A percentile compares a stretch with the other conserved stretches of the same genome.
phyloP scores from a whole-genome alignment of 37 sponge, comb jelly and placozoan genomes.

The Diacarnus erythraeanus region DNA sequence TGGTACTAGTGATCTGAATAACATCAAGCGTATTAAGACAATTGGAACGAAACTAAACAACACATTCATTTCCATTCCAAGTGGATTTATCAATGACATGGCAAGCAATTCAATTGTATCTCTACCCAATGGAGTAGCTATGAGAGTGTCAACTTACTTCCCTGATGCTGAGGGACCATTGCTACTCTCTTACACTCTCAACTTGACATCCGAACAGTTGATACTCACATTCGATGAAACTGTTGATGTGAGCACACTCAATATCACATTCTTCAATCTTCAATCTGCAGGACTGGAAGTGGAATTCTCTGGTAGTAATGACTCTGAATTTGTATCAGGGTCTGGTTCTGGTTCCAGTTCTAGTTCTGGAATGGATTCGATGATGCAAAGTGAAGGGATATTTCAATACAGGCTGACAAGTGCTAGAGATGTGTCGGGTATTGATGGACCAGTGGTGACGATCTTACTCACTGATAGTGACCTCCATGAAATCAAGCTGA shows the following conservation, averaged over 20 bases:
- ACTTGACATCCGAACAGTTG: conserved; percentile 78
- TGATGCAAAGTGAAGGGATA: not conserved
- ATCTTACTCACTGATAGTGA: conserved; percentile 64
- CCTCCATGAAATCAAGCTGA: conserved; percentile 82
- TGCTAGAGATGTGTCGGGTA: conserved; percentile 16
- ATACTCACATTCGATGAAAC: conserved; percentile 93
- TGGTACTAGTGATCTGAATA: conserved; percentile 73
- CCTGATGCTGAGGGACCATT: conserved; percentile 64
- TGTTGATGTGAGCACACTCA: conserved; percentile 63
- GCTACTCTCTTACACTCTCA: conserved; percentile 64
- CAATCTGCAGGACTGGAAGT: conserved; percentile 14
- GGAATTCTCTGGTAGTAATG: no score
- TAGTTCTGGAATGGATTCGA: not conserved
- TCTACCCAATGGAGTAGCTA: conserved; percentile 29
- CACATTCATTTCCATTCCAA: conserved; percentile 63
- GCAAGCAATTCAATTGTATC: conserved; percentile 61
- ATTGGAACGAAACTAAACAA: conserved; percentile 50
- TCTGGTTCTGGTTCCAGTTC: conserved; percentile 8
- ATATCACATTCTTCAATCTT: conserved; percentile 59
- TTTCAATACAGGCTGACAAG: conserved; percentile 48
- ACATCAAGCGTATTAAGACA: conserved; percentile 69
- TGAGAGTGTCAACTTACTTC: conserved; percentile 30
- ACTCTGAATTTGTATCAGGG: not conserved
- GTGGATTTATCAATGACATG: conserved; percentile 64
- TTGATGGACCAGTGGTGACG: conserved; percentile 56